phyloP scores from a whole-genome alignment of 1,140 invertebrate species.

The Lethrus apterus region DNA sequence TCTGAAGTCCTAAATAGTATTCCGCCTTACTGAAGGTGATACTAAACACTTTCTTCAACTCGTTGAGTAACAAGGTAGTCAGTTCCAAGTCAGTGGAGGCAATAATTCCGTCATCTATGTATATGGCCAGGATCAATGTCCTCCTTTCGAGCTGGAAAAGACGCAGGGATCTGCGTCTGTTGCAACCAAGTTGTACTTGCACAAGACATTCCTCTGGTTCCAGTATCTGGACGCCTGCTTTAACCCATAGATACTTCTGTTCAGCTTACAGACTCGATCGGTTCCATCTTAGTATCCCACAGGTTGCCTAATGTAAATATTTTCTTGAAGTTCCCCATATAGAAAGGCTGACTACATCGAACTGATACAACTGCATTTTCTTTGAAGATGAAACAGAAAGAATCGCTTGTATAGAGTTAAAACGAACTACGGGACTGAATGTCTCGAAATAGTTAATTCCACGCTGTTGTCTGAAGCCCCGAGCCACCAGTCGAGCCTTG shows the following conservation, averaged over 20 bases:
- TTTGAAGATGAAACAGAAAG: conserved; percentile 21
- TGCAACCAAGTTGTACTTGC: background rate
- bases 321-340: conserved; percentile 40
- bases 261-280: conserved; percentile 30
- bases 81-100: conserved; percentile 1
- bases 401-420: conserved; percentile 18
- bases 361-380: conserved; percentile 20
- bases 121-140: background rate
- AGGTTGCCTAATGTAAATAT: conserved; percentile 39
- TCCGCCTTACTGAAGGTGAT: conserved; percentile 12
- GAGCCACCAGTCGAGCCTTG: conserved; percentile 34
- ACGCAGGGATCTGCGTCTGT: background rate
- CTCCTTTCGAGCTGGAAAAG: background rate
- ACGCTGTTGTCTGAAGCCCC: conserved; percentile 35
- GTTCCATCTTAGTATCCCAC: conserved; percentile 30
- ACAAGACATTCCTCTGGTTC: conserved; percentile 24
- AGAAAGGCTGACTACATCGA: conserved; percentile 39
- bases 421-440: conserved; percentile 34
- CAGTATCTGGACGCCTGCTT: conserved; percentile 41
- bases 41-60: conserved; percentile 17
- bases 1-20: conserved; percentile 17
- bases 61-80: conserved; percentile 10
- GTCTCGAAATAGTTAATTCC: conserved; percentile 39
- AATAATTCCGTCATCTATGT: conserved; percentile 7
- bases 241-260: conserved; percentile 41